Conservation (phyloP, 1,140 invertebrate genomes). For the Trachymyrmex cornetzi region DNA sequence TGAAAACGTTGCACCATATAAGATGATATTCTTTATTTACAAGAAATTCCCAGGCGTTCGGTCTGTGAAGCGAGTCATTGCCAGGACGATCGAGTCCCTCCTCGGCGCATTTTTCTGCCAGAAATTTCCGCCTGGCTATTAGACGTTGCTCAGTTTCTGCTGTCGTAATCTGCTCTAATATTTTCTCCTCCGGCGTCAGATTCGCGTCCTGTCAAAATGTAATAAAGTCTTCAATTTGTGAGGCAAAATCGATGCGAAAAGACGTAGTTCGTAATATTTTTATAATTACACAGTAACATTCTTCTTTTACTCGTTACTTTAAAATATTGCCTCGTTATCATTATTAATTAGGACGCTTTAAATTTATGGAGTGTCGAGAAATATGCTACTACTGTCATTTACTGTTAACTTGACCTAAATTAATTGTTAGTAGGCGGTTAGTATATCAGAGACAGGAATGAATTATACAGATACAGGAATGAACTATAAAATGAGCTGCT, state of each 20-base stretch:
- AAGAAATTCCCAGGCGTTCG: conserved; percentile 94
- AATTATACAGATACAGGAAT: too few species aligned
- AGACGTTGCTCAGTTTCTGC: conserved; percentile 86
- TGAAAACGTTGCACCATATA: conserved; percentile 95
- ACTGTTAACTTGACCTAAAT: conserved; percentile 24
- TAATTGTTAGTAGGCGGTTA: conserved; percentile 4
- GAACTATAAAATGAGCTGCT: conserved; percentile 23
- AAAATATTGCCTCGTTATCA: background rate
- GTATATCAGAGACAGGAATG: background rate
- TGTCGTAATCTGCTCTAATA: conserved; percentile 80
- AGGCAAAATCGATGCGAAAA: background rate
- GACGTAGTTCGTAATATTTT: background rate
- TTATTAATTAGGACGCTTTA: background rate
- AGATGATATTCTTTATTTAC: conserved; percentile 93
- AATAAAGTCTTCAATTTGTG: background rate
- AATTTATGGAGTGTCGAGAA: background rate
- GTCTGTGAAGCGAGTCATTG: conserved; percentile 90
- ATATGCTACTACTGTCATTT: background rate
- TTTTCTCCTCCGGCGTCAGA: conserved; percentile 82
- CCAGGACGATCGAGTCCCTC: conserved; percentile 87
- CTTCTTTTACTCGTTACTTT: background rate
- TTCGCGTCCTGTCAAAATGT: conserved; percentile 78
- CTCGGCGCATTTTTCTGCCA: conserved; percentile 86
- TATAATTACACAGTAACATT: background rate
- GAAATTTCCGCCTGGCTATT: conserved; percentile 85